Conservation (phyloP, 2,888 invertebrate genomes). For the Meiosimyza platycephala region DNA sequence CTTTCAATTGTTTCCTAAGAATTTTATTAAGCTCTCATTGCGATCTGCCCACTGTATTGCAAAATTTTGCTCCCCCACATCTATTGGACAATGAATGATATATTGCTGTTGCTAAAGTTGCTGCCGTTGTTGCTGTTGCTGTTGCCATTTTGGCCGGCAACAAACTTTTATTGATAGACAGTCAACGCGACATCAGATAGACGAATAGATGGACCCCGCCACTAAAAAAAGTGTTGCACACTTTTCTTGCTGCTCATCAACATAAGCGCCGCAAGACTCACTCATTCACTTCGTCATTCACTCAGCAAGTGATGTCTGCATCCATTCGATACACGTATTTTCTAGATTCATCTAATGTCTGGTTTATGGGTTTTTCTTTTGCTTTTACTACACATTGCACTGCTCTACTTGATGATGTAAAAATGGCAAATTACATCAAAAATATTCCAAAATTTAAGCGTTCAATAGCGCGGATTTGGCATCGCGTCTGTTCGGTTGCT, state of each 20-base stretch:
- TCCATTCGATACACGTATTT: not conserved
- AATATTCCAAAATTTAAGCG: conserved; percentile 58
- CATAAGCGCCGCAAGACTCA: conserved; percentile 2
- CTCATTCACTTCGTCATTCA: conserved; percentile 11
- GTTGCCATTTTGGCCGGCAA: conserved; percentile 8
- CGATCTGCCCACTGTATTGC: conserved; percentile 2
- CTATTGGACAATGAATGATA: not conserved
- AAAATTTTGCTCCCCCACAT: conserved; percentile 18
- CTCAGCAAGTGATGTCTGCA: conserved; percentile 21
- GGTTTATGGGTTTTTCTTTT: conserved; percentile 22
- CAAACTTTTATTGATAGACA: conserved; percentile 34
- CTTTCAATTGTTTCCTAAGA: not conserved
- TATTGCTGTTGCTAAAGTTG: conserved; percentile 5
- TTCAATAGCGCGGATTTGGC: conserved; percentile 54
- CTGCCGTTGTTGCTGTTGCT: conserved; percentile 9
- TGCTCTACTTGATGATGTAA: conserved; percentile 40
- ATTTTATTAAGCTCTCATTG: conserved; percentile 4
- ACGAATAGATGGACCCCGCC: not conserved
- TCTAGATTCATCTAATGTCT: not conserved
- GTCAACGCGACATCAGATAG: not conserved
- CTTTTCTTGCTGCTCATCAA: conserved; percentile 2
- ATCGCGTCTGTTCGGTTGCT: conserved; percentile 41
- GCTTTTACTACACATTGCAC: conserved; percentile 27
- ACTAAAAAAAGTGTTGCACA: conserved; percentile 2
- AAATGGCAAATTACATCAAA: conserved; percentile 62